phyloP scores from a whole-genome alignment of 2,797 vertebrate genomes.

The Lophura swinhoii region DNA sequence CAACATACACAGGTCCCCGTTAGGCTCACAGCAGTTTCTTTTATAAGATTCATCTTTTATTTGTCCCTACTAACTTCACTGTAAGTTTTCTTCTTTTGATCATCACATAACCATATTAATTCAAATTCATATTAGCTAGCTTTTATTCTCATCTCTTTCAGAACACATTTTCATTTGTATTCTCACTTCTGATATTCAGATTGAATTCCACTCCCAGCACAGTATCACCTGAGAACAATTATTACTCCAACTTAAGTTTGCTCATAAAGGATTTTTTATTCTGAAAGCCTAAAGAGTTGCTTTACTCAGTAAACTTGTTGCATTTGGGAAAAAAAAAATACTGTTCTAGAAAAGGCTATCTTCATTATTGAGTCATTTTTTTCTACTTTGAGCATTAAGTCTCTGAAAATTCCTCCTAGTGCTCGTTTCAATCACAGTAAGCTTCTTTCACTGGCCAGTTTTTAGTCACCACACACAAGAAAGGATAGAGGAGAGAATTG shows the following conservation, averaged over 20 bases:
- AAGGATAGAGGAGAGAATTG: accelerated
- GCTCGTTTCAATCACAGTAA: neutral
- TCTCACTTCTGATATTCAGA: neutral
- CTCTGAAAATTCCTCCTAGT: neutral
- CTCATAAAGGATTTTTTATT: neutral
- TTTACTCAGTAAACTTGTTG: neutral
- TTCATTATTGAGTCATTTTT: neutral
- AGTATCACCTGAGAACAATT: neutral
- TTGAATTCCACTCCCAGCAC: neutral
- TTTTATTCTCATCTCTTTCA: neutral
- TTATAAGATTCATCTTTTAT: neutral
- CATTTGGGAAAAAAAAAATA: neutral
- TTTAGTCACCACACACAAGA: accelerated
- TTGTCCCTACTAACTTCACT: neutral
- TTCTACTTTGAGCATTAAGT: neutral
- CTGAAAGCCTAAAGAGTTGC: neutral
- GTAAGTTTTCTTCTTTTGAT: neutral
- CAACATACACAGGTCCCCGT: neutral
- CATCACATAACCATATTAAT: neutral
- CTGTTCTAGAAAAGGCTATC: too few relatives aligned
- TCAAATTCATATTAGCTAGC: neutral
- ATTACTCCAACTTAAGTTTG: neutral
- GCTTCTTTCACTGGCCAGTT: accelerated
- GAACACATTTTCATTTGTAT: neutral
- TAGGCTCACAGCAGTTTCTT: neutral